Evolutionary conservation across 1,140 invertebrate genomes (phyloP).

Genomic region (Xylocopa sonorina): DNA sequence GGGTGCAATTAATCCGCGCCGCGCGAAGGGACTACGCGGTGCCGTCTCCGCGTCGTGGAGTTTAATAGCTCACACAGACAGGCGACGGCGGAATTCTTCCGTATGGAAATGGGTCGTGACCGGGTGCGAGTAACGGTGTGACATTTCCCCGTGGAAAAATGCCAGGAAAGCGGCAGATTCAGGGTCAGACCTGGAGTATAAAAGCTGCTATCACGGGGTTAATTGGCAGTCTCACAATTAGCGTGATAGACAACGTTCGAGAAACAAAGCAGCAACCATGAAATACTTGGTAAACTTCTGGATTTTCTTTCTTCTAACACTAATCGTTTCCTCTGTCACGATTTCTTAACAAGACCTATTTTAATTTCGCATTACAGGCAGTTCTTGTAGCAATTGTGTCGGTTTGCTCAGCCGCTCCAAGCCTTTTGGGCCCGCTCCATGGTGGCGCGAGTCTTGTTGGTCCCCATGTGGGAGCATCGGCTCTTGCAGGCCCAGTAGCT

Average conservation of each 20-base stretch:
- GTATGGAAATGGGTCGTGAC: conserved; percentile 28
- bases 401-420: conserved; percentile 32
- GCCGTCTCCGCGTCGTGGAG: neutral
- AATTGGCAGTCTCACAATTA: conserved; percentile 39
- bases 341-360: neutral
- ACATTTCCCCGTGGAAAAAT: conserved; percentile 35
- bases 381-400: conserved; percentile 4
- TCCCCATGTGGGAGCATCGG: conserved; percentile 70
- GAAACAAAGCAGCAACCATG: conserved; percentile 28
- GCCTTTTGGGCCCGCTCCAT: conserved; percentile 62
- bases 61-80: conserved; percentile 13
- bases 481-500: conserved; percentile 71
- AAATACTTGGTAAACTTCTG: conserved; percentile 33
- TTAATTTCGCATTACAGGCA: neutral
- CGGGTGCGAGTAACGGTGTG: neutral
- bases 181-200: conserved; percentile 56
- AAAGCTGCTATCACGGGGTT: conserved; percentile 48
- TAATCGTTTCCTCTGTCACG: too few species aligned
- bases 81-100: conserved; percentile 7
- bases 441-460: conserved; percentile 66
- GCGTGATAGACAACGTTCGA: neutral
- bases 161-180: conserved; percentile 17
- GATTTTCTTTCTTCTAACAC: neutral
- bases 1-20: conserved; percentile 6
- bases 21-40: neutral